Percentiles rank a stretch among this genome's conserved stretches.
These are phyloP conservation scores for Ceraclea dissimilis DNA, from an alignment of 2,888 invertebrate species.

Conservation along the genomic window DNA sequence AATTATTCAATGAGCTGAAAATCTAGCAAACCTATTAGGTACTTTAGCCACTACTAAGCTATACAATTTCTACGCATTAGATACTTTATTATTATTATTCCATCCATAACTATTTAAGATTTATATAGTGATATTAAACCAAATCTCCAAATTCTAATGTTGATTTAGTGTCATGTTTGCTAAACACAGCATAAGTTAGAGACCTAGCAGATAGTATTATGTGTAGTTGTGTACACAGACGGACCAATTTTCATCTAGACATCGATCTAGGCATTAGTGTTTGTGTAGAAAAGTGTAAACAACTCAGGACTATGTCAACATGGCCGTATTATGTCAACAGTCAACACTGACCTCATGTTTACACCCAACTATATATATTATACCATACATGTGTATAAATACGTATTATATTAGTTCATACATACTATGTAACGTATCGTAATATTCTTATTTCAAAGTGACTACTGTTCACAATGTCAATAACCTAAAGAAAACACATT, in stretches of 20 bases:
- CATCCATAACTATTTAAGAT: too few species aligned
- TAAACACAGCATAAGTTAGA: too few species aligned
- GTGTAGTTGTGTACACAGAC: not conserved
- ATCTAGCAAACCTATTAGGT: too few species aligned
- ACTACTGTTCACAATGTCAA: not conserved
- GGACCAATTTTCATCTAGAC: conserved; percentile 2
- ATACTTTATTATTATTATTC: too few species aligned
- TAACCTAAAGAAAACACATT: not conserved
- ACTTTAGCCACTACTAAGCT: too few species aligned
- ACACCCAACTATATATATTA: not conserved
- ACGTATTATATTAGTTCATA: too few species aligned
- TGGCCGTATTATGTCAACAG: not conserved
- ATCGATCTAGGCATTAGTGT: conserved; percentile 2
- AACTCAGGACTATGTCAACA: not conserved
- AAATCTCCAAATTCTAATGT: too few species aligned
- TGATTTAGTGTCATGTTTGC: too few species aligned
- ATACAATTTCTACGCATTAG: too few species aligned
- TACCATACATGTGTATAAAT: not conserved
- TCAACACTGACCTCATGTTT: conserved; percentile 1
- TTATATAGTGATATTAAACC: too few species aligned
- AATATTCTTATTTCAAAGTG: not conserved
- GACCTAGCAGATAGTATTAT: not conserved
- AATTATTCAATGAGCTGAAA: too few species aligned
- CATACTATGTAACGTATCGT: too few species aligned
- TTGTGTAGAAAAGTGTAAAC: conserved; percentile 1